A percentile compares a stretch with the other conserved stretches of the same genome.
Evolutionary conservation across 1,140 invertebrate genomes (phyloP).

Genomic region (Zaprionus davidi): DNA sequence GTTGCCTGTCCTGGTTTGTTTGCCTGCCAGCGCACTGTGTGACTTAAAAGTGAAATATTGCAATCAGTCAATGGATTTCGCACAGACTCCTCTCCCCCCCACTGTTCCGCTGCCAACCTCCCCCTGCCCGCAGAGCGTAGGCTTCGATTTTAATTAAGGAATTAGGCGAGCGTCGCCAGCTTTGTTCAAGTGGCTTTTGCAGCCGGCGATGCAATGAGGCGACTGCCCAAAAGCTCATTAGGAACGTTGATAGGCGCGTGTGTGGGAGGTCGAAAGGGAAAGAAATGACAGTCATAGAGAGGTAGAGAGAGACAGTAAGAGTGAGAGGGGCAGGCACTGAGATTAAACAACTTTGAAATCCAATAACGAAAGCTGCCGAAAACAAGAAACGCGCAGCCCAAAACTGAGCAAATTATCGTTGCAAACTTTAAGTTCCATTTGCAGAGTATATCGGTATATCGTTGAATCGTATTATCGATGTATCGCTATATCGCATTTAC

Average conservation of each 20-base stretch:
- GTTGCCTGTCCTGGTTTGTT: conserved; percentile 54
- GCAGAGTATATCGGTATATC: background rate
- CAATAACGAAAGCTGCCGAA: background rate
- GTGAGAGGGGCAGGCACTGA: background rate
- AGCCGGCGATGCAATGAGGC: conserved; percentile 49
- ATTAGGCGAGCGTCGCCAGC: conserved; percentile 60
- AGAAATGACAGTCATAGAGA: background rate
- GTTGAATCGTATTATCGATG: background rate
- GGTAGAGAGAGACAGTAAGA: background rate
- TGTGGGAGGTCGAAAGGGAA: background rate
- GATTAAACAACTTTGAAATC: background rate
- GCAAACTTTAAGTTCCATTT: background rate
- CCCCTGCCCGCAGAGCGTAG: conserved; percentile 41
- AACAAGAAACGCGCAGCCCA: background rate
- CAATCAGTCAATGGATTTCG: conserved; percentile 80
- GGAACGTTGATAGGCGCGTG: background rate
- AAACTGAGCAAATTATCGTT: background rate
- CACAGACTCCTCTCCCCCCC: conserved; percentile 25
- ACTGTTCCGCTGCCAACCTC: background rate
- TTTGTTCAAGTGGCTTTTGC: conserved; percentile 55
- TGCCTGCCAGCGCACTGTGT: conserved; percentile 57
- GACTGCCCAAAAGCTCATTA: conserved; percentile 68
- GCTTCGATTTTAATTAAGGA: conserved; percentile 82
- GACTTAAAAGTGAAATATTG: conserved; percentile 82
- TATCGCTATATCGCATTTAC: background rate